Evolutionary conservation across 2,113 vertebrate genomes (phyloP), one percentile per base, ranked within the genome.

Genomic region (Greenwoodochromis staneri): DNA sequence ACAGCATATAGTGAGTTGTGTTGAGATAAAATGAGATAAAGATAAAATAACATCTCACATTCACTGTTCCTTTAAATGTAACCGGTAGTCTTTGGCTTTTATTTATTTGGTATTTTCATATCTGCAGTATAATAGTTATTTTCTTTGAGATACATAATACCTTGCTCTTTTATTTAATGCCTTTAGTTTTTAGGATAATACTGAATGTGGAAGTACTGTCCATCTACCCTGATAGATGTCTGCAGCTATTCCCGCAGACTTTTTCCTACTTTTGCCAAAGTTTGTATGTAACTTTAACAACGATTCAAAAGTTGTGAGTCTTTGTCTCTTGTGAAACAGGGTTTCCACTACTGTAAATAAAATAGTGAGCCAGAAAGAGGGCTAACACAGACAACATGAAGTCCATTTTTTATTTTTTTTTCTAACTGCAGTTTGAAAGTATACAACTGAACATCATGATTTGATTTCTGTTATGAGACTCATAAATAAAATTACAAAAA

Each of bases 401-500:
- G 93, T 96, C 91, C 91, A 95, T 91, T 95, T 98, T 98, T 95
- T 96, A 90, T 95, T 98, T 95, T 96, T 95, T 97, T 95, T 97
- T 97, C 97, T 98, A 98, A 98, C 98, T 98, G 98, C 98, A 99
- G 98, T 98, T 98, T 97, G 97, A 98, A 98, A 98, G 97, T 97
- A 97, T 98, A 99, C 98, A 98, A 98, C 97, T 97, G 97, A 98
- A 99, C 98, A 98, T 97, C 87, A 85, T 92, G 76, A 84, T 91
- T 91, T 81, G 89, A 91, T 93, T 98, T 98, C 97, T 95, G 96
- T 97, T 97, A 98, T 98, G 97, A 98, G 97, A 98, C 97, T 98
- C 98, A 98, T 98, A 99, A 99, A 99, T 98, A 98, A 98, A 98
- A 98, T 98, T 98, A 98, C 97, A 98, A 98, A 98, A 97, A 97